Base-by-base conservation (phyloP, 1,140 invertebrate species). In the Atta cephalotes region DNA sequence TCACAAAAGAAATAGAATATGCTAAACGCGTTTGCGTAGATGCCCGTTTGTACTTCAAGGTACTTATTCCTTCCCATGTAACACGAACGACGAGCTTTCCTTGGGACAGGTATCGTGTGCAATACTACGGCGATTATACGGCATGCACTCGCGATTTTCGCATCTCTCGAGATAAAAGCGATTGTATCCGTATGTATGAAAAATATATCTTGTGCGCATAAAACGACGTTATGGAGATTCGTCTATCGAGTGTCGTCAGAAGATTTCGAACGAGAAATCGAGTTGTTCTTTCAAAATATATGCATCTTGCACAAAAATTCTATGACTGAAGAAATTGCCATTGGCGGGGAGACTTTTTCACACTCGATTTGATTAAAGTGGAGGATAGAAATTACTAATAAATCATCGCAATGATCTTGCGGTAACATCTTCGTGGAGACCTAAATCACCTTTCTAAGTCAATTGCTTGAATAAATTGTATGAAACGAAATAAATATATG, bases 31-130 rank as follows among this genome's bases (percentile, higher is more conserved):
- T 78, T 45, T 49, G 68, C 66, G 39, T 68, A 25, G 66, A 81
- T 81, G 66, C 68, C 53, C 53, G 53, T 76, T 81, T 84, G 56
- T 84, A 84, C 39, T 62, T 74, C 80, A 51, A 35, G 25, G 68
- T 76, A 63, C 56, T 84, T 74, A 62, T 74, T 74, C 39, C 25
- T 76, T 68, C 39, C 25, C 53, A 70, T 84, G 56, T 39, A 51
- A 84, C 39, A 35, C 56, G 39, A 62, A 62, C 56, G 39, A 62
- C 53, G 70, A 62, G 25, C 25, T 84, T 39, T 56, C 14, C 70
- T 60, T 9, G 70, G 25, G 5, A 84, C 14, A 70, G n/a, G 9
- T 51, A 53, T 56, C 65, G 45, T 62, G 21, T 35, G 25, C 18
- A 28, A 66, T 18, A 39, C 9, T 45, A 25, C 31, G 31, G 39